A percentile compares a stretch with the other conserved stretches of the same genome.
phyloP scores from a whole-genome alignment of 2,797 vertebrate genomes.

The Hephaestus fuliginosus region DNA sequence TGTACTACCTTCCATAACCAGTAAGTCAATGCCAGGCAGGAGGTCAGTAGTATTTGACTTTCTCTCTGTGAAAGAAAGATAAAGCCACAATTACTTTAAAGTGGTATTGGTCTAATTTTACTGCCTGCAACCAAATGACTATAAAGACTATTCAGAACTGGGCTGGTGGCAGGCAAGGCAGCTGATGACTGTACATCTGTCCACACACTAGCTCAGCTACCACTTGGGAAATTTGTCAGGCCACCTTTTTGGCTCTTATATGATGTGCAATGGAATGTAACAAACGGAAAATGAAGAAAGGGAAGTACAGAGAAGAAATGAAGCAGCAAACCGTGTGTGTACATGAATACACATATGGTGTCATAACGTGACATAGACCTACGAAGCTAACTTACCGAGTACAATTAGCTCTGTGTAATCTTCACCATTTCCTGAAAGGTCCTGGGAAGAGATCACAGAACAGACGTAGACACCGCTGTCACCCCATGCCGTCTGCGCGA shows the following conservation, averaged over 20 bases:
- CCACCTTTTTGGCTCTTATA: neutral
- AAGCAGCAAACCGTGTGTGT: neutral
- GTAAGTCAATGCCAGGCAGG: conserved; percentile 97
- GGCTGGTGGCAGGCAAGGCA: neutral
- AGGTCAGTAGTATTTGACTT: conserved; percentile 93
- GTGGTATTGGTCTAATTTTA: conserved; percentile 26
- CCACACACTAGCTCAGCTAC: neutral
- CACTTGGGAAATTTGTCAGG: neutral
- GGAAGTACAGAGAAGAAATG: neutral
- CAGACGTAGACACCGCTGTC: conserved; percentile 93
- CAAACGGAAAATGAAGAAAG: neutral
- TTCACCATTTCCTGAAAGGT: conserved; percentile 90
- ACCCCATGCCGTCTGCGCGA: conserved; percentile 91
- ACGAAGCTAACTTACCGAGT: conserved; percentile 84
- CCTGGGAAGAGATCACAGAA: conserved; percentile 85
- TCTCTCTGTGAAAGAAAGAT: conserved; percentile 91
- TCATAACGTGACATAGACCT: neutral
- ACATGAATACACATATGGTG: too few species aligned
- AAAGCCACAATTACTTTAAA: conserved; percentile 86
- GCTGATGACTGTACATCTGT: neutral
- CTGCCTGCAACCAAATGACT: conserved; percentile 15
- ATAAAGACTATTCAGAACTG: neutral
- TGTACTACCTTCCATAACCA: conserved; percentile 96
- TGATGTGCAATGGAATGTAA: neutral
- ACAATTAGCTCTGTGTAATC: conserved; percentile 92